Evolutionary conservation across 2,797 vertebrate species (phyloP).

Genomic region (Sebastes taczanowskii): DNA sequence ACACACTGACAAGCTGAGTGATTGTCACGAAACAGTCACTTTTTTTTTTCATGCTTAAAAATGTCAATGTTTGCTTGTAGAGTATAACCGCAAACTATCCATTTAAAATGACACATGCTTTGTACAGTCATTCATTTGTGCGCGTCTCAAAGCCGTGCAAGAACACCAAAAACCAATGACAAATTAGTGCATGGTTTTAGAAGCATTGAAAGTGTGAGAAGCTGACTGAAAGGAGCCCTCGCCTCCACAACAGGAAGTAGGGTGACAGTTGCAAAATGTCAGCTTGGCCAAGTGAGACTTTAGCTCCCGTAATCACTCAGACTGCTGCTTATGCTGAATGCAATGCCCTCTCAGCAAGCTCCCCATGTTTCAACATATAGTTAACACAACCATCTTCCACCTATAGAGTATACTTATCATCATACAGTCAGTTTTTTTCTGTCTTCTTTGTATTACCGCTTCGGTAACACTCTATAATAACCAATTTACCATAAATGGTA

Average conservation of each 20-base stretch:
- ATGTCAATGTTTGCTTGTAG: neutral
- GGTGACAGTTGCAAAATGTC: conserved; percentile 71
- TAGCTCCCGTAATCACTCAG: conserved; percentile 23
- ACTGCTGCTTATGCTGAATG: conserved; percentile 14
- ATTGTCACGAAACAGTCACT: neutral
- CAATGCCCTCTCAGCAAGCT: neutral
- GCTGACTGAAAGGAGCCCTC: conserved; percentile 26
- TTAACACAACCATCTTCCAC: neutral
- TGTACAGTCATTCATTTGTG: neutral
- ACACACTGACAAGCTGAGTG: neutral
- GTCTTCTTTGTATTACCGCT: too few relatives aligned
- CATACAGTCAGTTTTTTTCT: neutral
- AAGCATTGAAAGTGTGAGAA: conserved; percentile 34
- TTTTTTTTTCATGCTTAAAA: neutral
- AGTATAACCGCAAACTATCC: neutral
- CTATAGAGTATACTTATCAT: neutral
- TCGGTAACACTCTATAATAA: too few relatives aligned
- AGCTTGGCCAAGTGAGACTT: conserved; percentile 35
- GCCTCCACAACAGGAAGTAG: conserved; percentile 76
- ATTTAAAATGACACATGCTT: neutral
- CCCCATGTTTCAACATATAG: neutral
- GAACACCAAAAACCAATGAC: neutral
- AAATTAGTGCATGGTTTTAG: neutral
- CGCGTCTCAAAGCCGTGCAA: neutral
- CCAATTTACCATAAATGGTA: too few relatives aligned